Evolutionary conservation across 2,888 invertebrate species (phyloP).

Genomic region (Desoria tigrina): DNA sequence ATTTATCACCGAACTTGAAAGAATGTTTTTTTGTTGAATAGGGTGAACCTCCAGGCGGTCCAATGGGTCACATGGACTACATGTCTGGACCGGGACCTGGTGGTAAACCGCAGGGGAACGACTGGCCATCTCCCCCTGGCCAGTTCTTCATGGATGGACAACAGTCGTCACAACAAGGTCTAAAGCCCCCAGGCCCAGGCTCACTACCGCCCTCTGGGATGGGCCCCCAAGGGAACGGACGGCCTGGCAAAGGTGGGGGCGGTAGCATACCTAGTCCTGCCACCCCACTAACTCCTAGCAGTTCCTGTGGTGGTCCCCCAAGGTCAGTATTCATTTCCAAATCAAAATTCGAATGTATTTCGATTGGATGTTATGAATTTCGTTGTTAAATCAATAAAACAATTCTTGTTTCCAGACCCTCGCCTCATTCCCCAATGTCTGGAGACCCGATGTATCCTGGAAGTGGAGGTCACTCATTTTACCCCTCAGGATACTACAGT

Average conservation of each 20-base stretch:
- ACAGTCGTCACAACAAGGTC: conserved; percentile 28
- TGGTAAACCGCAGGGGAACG: conserved; percentile 47
- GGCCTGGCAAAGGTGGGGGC: conserved; percentile 50
- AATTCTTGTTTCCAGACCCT: conserved; percentile 52
- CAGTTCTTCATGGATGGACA: conserved; percentile 51
- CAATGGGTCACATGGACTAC: conserved; percentile 47
- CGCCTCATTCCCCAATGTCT: conserved; percentile 52
- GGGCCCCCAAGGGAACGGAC: conserved; percentile 50
- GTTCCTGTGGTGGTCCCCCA: conserved; percentile 53
- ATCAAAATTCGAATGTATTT: conserved; percentile 5
- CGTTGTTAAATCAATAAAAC: no score
- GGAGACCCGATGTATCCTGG: conserved; percentile 51
- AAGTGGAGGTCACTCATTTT: conserved; percentile 49
- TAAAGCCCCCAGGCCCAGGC: conserved; percentile 44
- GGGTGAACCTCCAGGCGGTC: conserved; percentile 41
- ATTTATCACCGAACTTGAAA: no score
- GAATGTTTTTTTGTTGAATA: no score
- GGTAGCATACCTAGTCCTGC: conserved; percentile 54
- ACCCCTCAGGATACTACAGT: conserved; percentile 52
- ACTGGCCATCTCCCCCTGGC: conserved; percentile 45
- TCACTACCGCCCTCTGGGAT: conserved; percentile 34
- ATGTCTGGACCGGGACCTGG: conserved; percentile 51
- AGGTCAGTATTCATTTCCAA: conserved; percentile 34
- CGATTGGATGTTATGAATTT: conserved; percentile 6
- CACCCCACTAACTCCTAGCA: conserved; percentile 53